Evolutionary conservation across 1,140 invertebrate species (phyloP).

Genomic region (Drosophila serrata): DNA sequence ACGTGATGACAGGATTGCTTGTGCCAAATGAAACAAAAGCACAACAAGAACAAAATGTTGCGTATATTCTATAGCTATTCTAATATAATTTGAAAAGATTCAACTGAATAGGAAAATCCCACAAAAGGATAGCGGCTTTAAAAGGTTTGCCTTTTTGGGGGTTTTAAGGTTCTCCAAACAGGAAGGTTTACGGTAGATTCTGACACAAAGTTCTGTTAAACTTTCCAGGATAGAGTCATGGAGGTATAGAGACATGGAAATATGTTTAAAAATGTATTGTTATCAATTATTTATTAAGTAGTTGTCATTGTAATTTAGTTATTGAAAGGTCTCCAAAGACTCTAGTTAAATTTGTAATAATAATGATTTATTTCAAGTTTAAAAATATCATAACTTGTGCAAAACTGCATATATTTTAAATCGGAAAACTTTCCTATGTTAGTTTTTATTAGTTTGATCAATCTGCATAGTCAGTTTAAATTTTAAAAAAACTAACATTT

Average conservation of each 20-base stretch:
- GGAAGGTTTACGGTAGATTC: neutral
- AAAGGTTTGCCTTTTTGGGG: neutral
- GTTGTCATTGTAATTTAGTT: neutral
- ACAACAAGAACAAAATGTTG: neutral
- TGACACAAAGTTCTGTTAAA: neutral
- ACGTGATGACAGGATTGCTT: slow-evolving; percentile 19
- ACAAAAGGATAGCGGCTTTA: slow-evolving; percentile 8
- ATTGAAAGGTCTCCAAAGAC: neutral
- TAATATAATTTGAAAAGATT: slow-evolving; percentile 6
- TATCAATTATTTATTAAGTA: neutral
- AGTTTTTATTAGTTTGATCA: too few species aligned
- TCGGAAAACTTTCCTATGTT: too few species aligned
- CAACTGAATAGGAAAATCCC: neutral
- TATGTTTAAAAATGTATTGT: neutral
- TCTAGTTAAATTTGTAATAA: neutral
- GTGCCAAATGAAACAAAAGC: slow-evolving; percentile 5
- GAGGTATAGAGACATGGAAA: neutral
- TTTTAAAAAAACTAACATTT: too few species aligned
- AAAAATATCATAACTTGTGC: too few species aligned
- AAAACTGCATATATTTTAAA: too few species aligned
- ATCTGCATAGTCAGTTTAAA: too few species aligned
- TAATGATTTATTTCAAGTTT: neutral
- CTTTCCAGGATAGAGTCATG: neutral
- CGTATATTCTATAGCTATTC: slow-evolving; percentile 6
- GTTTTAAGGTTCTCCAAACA: neutral